Conservation (phyloP, 2,113 vertebrate genomes). For the Tonatia bakeri region DNA sequence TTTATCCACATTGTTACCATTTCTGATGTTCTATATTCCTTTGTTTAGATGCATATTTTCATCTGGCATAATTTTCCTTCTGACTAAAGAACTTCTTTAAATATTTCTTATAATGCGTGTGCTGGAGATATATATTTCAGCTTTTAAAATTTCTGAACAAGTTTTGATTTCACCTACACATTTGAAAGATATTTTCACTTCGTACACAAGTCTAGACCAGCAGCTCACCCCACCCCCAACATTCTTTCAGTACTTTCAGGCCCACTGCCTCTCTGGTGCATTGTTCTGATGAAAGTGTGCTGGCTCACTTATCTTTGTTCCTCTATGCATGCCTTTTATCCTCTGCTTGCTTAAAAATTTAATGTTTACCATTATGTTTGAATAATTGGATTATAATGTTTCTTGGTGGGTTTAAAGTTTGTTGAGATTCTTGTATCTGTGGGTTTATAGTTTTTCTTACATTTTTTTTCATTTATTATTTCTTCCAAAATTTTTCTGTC, state of each 20-base stretch:
- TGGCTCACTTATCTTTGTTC: neutral
- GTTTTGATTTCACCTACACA: neutral
- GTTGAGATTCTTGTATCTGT: neutral
- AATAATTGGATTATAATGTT: neutral
- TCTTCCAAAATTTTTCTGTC: neutral
- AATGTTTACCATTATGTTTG: neutral
- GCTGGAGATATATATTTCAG: too few species aligned
- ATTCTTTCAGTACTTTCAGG: neutral
- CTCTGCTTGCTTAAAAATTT: neutral
- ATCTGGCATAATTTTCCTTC: too few species aligned
- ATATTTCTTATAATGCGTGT: too few species aligned
- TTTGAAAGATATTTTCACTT: constrained; percentile 28
- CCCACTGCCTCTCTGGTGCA: neutral
- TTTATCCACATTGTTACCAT: neutral
- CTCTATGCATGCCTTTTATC: neutral
- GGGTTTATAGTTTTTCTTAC: neutral
- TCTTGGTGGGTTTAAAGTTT: neutral
- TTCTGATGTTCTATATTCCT: neutral
- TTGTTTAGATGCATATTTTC: neutral
- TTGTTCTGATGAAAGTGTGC: too few species aligned
- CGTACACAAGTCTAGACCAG: neutral
- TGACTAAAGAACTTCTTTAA: too few species aligned
- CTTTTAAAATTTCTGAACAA: too few species aligned
- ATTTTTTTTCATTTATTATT: neutral
- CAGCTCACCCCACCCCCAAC: neutral